These are phyloP conservation scores for Delia radicum DNA, from an alignment of 1,140 invertebrate species.

Conservation along the genomic window DNA sequence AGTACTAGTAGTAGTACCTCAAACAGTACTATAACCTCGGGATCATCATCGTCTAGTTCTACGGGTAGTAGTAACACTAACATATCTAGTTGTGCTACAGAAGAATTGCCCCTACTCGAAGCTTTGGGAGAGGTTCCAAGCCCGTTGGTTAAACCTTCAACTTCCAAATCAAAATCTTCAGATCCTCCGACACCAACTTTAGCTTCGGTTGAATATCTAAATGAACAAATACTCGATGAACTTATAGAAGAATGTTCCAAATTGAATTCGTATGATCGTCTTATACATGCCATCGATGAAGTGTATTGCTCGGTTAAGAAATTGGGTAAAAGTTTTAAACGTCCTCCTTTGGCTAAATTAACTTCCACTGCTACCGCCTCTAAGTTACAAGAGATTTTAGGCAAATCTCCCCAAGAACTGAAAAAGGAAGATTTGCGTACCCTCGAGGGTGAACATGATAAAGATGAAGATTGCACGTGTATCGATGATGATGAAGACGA, in stretches of 20 bases:
- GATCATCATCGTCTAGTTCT: conserved; percentile 20
- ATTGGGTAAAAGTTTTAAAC: conserved; percentile 62
- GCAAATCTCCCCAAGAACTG: conserved; percentile 44
- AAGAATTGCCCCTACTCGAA: conserved; percentile 10
- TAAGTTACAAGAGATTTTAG: conserved; percentile 53
- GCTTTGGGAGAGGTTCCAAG: conserved; percentile 1
- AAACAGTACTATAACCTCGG: conserved; percentile 6
- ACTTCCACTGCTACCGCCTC: conserved; percentile 56
- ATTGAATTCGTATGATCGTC: conserved; percentile 63
- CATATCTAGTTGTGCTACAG: conserved; percentile 16
- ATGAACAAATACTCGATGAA: conserved; percentile 65
- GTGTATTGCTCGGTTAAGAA: conserved; percentile 73
- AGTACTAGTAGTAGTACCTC: conserved; percentile 36
- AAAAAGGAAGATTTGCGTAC: conserved; percentile 70
- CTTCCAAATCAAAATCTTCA: not conserved
- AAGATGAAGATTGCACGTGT: conserved; percentile 72
- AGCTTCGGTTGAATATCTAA: conserved; percentile 60
- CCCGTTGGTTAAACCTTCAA: not conserved
- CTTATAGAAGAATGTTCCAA: conserved; percentile 68
- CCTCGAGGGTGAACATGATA: conserved; percentile 78
- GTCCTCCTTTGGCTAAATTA: conserved; percentile 34
- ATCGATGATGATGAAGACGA: not conserved
- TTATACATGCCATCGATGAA: conserved; percentile 69
- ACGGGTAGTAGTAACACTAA: conserved; percentile 20
- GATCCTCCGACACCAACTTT: conserved; percentile 23